Conservation (phyloP, 2,113 vertebrate species). For the Poeciliopsis retropinna region DNA sequence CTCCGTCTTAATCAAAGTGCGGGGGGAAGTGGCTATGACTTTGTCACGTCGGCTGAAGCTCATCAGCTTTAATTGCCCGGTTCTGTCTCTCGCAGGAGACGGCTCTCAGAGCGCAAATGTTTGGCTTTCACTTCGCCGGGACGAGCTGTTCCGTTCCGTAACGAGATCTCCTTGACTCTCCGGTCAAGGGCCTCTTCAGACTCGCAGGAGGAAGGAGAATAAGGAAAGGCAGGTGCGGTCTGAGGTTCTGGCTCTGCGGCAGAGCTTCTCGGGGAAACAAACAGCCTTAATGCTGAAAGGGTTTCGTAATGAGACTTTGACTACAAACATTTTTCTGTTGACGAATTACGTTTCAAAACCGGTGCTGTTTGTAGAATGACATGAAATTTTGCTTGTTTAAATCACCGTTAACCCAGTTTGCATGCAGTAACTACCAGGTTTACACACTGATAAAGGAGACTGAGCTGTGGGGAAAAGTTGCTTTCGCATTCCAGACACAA, state of each 20-base stretch:
- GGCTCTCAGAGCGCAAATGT: conserved; percentile 31
- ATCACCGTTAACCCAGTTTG: conserved; percentile 36
- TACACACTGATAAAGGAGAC: conserved; percentile 38
- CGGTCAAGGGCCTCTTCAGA: conserved; percentile 37
- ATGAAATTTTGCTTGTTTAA: conserved; percentile 9
- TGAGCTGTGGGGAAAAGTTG: conserved; percentile 37
- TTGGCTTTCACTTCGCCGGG: conserved; percentile 42
- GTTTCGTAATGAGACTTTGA: too few relatives aligned
- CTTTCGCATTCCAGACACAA: conserved; percentile 52
- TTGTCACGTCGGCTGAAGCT: conserved; percentile 55
- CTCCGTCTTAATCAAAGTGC: conserved; percentile 43
- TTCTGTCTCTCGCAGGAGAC: conserved; percentile 55
- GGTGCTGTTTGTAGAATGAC: background rate
- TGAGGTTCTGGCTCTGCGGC: conserved; percentile 3
- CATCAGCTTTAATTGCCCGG: conserved; percentile 62
- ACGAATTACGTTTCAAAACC: conserved; percentile 2
- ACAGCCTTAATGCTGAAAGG: conserved; percentile 9
- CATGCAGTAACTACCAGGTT: conserved; percentile 13
- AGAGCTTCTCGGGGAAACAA: conserved; percentile 12
- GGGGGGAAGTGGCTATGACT: conserved; percentile 51
- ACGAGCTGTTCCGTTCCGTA: conserved; percentile 61
- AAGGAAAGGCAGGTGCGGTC: conserved; percentile 36
- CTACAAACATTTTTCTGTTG: background rate
- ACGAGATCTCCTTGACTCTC: conserved; percentile 49
- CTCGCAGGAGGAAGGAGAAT: conserved; percentile 22